Base-by-base conservation (phyloP, 2,888 invertebrate species). In the Leucoptera coffeella region DNA sequence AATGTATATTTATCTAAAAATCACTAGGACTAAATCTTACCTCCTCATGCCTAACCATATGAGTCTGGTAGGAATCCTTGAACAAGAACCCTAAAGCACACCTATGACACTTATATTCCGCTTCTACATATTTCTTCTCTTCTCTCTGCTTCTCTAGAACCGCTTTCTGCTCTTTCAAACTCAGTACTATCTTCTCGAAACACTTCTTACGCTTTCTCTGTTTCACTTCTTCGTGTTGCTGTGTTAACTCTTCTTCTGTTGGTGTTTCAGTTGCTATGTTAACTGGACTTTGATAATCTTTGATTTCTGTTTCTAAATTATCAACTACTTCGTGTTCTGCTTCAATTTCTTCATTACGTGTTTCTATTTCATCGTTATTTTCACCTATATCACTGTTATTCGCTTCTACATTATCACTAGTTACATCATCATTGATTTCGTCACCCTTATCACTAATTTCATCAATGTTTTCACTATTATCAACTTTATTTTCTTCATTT, bases 31-130 rank as follows among this genome's bases (percentile, higher is more conserved):
- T n/a, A n/a, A n/a, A n/a, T n/a, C n/a, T n/a, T 36, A 67, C 67
- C 51, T 69, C 69, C 40, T 69, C 69, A 40, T 69, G 69, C 3
- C 69, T 40, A 60, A 69, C 64, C 67, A 67, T 69, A 35, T 69
- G 69, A 0, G 60, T 42, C 23, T 67, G 67, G 34, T 65, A 61
- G 0, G 64, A 54, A 30, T 67, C 67, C 19, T 67, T 67, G 7
- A 64, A 65, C 2, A 65, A 27, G 22, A 67, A 69, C 0, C 53
- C 52, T 4, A 57, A 22, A 0, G 56, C 65, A 36, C 69, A 69
- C 15, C 51, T 57, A 2, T 49, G 52, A 19, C 69, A 69, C 30
- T 69, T 69, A 22, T 54, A 67, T 17, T 57, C 54, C 0, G 65
- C 50, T 30, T 59, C 55, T 12, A 50, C 5, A 29, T 67, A 67